Evolutionary conservation across 2,888 invertebrate genomes (phyloP).

Genomic region (Syritta pipiens): DNA sequence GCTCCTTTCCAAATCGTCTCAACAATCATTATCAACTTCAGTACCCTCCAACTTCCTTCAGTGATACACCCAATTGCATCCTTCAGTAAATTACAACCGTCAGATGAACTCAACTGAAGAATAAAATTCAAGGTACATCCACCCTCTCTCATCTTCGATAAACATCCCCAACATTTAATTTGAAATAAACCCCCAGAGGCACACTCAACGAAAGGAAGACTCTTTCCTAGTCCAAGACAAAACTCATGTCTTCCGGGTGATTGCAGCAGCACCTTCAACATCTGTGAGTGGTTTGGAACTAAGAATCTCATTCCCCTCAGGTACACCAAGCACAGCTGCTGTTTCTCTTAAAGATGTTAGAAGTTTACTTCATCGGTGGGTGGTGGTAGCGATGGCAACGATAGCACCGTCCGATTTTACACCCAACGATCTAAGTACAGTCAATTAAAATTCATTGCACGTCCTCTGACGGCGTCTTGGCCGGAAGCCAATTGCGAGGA

Average conservation of each 20-base stretch:
- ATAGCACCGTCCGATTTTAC: not conserved
- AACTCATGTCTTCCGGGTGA: conserved; percentile 49
- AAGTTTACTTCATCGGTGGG: conserved; percentile 50
- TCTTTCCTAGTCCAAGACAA: conserved; percentile 1
- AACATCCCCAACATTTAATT: conserved; percentile 61
- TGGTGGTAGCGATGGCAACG: conserved; percentile 3
- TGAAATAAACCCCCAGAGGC: conserved; percentile 59
- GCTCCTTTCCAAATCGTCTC: no score
- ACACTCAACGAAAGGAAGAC: conserved; percentile 18
- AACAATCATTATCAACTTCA: not conserved
- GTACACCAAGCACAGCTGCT: conserved; percentile 47
- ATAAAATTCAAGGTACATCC: conserved; percentile 8
- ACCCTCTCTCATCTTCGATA: no score
- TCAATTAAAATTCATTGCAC: conserved; percentile 69
- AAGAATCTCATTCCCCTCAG: conserved; percentile 16
- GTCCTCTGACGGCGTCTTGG: conserved; percentile 53
- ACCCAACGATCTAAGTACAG: conserved; percentile 32
- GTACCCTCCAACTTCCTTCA: conserved; percentile 2
- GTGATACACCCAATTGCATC: not conserved
- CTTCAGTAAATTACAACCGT: conserved; percentile 40
- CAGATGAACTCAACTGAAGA: conserved; percentile 26
- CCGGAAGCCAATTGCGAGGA: conserved; percentile 64
- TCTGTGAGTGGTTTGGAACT: conserved; percentile 35
- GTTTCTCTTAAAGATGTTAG: conserved; percentile 37
- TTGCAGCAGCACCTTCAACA: conserved; percentile 58